Evolutionary conservation across 2,888 invertebrate genomes (phyloP).

Genomic region (Tromatobia lineatoria): DNA sequence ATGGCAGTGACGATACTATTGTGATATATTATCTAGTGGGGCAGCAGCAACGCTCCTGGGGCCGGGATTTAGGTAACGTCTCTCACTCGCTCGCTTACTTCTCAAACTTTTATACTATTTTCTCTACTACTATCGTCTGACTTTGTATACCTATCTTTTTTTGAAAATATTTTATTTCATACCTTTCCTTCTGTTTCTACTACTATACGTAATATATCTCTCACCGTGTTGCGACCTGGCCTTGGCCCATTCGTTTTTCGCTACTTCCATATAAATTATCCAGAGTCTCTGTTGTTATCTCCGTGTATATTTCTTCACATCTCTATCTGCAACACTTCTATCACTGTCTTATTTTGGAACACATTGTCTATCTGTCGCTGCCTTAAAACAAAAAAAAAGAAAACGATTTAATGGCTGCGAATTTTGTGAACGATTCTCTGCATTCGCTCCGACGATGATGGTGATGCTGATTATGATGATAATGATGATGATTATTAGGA

Average conservation of each 20-base stretch:
- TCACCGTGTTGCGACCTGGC: conserved; percentile 39
- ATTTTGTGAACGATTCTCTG: conserved; percentile 72
- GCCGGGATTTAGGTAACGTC: conserved; percentile 88
- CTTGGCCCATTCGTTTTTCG: conserved; percentile 40
- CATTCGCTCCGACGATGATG: conserved; percentile 74
- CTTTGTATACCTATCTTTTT: conserved; percentile 69
- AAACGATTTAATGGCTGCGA: conserved; percentile 33
- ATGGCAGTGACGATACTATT: conserved; percentile 84
- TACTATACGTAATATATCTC: conserved; percentile 28
- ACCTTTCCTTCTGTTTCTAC: conserved; percentile 10
- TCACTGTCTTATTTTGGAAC: conserved; percentile 74
- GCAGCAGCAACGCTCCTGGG: conserved; percentile 88
- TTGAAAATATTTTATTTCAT: conserved; percentile 29
- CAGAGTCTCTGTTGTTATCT: conserved; percentile 68
- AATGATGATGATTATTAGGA: conserved; percentile 68
- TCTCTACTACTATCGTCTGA: conserved; percentile 76
- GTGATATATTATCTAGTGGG: conserved; percentile 87
- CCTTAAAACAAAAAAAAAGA: conserved; percentile 51
- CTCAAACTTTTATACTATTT: conserved; percentile 62
- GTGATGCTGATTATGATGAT: conserved; percentile 69
- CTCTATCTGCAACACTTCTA: conserved; percentile 72
- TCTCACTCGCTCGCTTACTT: conserved; percentile 83
- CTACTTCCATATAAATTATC: conserved; percentile 26
- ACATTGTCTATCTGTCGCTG: conserved; percentile 70
- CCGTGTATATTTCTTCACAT: conserved; percentile 71